Conservation (phyloP, 2,888 invertebrate genomes). For the Drosophila niveifrons region DNA sequence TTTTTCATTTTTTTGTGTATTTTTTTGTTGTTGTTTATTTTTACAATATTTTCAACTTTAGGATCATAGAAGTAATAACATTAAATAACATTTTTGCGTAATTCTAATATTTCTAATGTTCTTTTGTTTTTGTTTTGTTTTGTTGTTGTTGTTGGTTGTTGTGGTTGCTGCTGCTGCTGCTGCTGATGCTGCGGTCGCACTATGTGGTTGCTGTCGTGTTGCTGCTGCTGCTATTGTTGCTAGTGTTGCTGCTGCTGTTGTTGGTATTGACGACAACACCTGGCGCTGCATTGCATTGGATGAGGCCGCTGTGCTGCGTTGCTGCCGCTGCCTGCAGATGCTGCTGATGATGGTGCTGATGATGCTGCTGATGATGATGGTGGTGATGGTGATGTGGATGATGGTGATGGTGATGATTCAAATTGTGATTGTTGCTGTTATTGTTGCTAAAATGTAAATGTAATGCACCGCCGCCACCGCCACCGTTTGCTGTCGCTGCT, state of each 20-base stretch:
- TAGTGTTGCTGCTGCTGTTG: conserved; percentile 28
- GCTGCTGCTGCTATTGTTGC: conserved; percentile 61
- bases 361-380: conserved; percentile 66
- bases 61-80: conserved; percentile 79
- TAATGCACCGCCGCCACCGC: conserved; percentile 82
- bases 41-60: conserved; percentile 81
- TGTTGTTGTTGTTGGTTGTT: conserved; percentile 45
- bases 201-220: conserved; percentile 84
- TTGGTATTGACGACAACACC: conserved; percentile 4
- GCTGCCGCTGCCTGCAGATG: conserved; percentile 49
- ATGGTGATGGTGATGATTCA: conserved; percentile 72
- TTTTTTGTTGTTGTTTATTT: conserved; percentile 66
- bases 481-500: conserved; percentile 65
- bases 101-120: conserved; percentile 77
- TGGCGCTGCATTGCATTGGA: conserved; percentile 84
- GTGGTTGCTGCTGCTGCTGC: conserved; percentile 49
- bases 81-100: conserved; percentile 81
- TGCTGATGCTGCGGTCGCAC: conserved; percentile 78
- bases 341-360: conserved; percentile 38
- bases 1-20: conserved; percentile 35
- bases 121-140: conserved; percentile 58
- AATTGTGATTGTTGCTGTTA: conserved; percentile 76
- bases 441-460: conserved; percentile 83
- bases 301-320: conserved; percentile 82
- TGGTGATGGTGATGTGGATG: conserved; percentile 70